These are phyloP conservation scores for Hypocryptadius cinnamomeus DNA, from an alignment of 2,113 vertebrate species.

Conservation along the genomic window DNA sequence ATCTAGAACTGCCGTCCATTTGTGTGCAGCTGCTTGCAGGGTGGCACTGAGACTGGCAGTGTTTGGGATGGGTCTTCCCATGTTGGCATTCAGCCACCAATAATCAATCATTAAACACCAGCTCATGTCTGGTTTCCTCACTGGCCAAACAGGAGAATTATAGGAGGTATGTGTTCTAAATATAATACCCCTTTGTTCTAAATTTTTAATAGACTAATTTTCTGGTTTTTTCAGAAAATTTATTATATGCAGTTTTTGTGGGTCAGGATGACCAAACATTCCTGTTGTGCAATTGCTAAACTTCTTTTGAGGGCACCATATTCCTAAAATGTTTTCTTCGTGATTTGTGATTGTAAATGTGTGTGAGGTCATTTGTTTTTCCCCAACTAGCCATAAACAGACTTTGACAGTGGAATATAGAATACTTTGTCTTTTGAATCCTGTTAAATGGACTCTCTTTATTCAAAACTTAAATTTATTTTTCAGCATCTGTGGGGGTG, in stretches of 20 bases:
- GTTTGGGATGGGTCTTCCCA: not conserved
- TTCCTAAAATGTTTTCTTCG: not conserved
- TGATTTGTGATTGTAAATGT: not conserved
- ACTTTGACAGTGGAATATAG: not conserved
- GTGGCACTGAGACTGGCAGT: not conserved
- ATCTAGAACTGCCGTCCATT: not conserved
- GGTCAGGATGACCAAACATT: not conserved
- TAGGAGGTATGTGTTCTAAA: not conserved
- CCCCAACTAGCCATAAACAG: not conserved
- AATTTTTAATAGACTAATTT: not conserved
- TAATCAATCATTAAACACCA: rapidly evolving
- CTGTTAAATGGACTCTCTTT: not conserved
- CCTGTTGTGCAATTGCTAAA: not conserved
- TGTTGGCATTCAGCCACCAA: not conserved
- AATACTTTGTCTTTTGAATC: not conserved
- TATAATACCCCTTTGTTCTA: not conserved
- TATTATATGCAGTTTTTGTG: not conserved
- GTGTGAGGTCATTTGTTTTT: not conserved
- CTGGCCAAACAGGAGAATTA: not conserved
- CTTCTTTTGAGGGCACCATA: not conserved
- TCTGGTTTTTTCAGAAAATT: not conserved
- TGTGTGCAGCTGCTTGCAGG: not conserved
- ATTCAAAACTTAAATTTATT: not conserved
- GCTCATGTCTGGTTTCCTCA: not conserved
- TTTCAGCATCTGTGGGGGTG: not conserved